phyloP scores from a whole-genome alignment of 2,113 vertebrate species.

The Cinclus mexicanus region DNA sequence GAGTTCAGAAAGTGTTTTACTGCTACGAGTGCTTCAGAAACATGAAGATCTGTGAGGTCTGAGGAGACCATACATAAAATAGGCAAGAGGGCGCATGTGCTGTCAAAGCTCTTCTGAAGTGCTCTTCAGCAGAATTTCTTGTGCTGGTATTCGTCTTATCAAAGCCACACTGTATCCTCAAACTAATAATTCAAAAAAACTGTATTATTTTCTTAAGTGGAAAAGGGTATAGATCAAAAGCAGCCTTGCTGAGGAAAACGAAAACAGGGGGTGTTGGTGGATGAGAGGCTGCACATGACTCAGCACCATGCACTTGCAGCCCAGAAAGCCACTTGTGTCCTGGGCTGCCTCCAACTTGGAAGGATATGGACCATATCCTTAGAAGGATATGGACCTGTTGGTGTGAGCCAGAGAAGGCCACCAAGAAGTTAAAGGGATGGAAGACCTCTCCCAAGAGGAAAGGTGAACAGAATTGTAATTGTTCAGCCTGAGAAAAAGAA shows the following conservation, averaged over 20 bases:
- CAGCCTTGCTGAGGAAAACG: background rate
- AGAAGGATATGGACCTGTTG: background rate
- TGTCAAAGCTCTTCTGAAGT: background rate
- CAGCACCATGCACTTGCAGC: background rate
- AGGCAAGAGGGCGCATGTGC: background rate
- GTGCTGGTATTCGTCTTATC: background rate
- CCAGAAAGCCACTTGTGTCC: background rate
- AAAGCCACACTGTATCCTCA: background rate
- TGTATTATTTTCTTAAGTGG: background rate
- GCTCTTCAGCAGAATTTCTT: background rate
- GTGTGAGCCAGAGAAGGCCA: background rate
- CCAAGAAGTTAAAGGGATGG: background rate
- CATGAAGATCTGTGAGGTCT: background rate
- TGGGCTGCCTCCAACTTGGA: too few species aligned
- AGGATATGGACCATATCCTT: too few species aligned
- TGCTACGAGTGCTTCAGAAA: background rate
- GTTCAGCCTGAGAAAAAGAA: background rate
- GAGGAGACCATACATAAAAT: background rate
- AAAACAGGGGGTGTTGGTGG: background rate
- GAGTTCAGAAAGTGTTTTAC: background rate
- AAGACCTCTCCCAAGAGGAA: background rate
- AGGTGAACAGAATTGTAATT: rapidly evolving
- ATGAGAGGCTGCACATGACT: background rate
- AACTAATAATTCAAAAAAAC: background rate
- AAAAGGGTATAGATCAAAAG: rapidly evolving